Conservation (phyloP, 1,140 invertebrate genomes). For the Diorhabda carinulata region DNA sequence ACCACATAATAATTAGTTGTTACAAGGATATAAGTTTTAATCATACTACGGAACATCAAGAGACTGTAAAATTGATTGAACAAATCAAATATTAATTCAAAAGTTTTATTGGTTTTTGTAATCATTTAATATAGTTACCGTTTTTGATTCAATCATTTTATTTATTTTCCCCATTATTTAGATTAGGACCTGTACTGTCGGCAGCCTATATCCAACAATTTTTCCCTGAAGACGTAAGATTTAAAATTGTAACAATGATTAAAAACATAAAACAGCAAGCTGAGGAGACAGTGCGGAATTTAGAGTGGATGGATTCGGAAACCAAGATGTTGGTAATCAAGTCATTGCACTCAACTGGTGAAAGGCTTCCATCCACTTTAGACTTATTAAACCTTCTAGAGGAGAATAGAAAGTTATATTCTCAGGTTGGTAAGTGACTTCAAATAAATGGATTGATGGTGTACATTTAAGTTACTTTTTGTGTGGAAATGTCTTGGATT, state of each 20-base stretch:
- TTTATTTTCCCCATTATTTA: conserved; percentile 14
- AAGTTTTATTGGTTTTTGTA: too few relatives aligned
- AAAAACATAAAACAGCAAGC: conserved; percentile 32
- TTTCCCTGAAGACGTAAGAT: conserved; percentile 54
- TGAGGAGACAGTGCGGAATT: background rate
- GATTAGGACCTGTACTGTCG: conserved; percentile 30
- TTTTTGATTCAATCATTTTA: too few relatives aligned
- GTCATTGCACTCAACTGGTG: conserved; percentile 70
- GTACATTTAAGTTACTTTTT: too few relatives aligned
- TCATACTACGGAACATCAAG: too few relatives aligned
- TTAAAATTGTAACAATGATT: conserved; percentile 27
- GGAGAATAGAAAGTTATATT: conserved; percentile 6
- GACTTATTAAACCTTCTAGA: conserved; percentile 63
- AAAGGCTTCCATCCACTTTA: conserved; percentile 78
- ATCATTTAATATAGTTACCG: too few relatives aligned
- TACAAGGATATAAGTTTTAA: too few relatives aligned
- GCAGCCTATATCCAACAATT: conserved; percentile 72
- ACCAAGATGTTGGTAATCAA: conserved; percentile 62
- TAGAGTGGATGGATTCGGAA: background rate
- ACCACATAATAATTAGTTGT: too few relatives aligned
- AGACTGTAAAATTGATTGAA: too few relatives aligned
- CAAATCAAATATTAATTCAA: too few relatives aligned
- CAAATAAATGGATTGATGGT: too few relatives aligned
- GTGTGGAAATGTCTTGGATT: too few relatives aligned
- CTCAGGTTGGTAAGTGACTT: background rate